These are phyloP conservation scores for Lichenostomus cassidix DNA, from an alignment of 2,113 vertebrate species.

Conservation along the genomic window DNA sequence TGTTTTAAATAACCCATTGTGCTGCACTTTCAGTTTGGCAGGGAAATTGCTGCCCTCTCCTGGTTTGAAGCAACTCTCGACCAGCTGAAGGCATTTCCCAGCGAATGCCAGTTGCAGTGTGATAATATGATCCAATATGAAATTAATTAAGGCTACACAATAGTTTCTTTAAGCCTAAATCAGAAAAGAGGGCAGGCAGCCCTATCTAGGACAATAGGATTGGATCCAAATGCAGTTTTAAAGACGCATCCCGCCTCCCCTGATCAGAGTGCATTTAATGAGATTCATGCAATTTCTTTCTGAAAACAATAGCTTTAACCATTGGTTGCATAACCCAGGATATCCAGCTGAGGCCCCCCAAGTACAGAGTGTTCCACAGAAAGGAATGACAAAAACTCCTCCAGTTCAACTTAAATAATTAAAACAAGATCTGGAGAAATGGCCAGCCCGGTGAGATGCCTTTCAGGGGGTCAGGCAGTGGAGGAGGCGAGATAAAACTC, in stretches of 20 bases:
- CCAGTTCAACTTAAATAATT: constrained; percentile 9
- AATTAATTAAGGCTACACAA: constrained; percentile 57
- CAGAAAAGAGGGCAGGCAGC: constrained; percentile 3
- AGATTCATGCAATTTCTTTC: constrained; percentile 30
- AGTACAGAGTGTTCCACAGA: constrained; percentile 48
- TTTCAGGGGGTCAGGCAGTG: neutral
- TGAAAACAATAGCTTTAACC: constrained; percentile 28
- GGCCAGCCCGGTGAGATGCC: neutral
- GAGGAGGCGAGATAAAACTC: neutral
- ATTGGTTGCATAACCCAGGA: constrained; percentile 59
- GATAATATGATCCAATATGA: constrained; percentile 36
- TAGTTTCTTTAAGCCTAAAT: constrained; percentile 50
- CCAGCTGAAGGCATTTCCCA: neutral
- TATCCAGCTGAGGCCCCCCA: constrained; percentile 55
- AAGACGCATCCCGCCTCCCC: constrained; percentile 8
- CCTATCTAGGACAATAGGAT: constrained; percentile 35
- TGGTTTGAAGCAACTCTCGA: constrained; percentile 15
- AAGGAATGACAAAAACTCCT: constrained; percentile 34
- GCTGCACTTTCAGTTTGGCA: constrained; percentile 20
- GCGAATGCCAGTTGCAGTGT: neutral
- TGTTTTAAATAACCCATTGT: constrained; percentile 33
- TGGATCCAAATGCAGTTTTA: constrained; percentile 34
- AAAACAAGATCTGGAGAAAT: constrained; percentile 7
- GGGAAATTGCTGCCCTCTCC: constrained; percentile 78
- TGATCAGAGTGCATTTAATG: constrained; percentile 48